Evolutionary conservation across 2,888 invertebrate species (phyloP).

Genomic region (Scaptodrosophila latifasciaeformis): DNA sequence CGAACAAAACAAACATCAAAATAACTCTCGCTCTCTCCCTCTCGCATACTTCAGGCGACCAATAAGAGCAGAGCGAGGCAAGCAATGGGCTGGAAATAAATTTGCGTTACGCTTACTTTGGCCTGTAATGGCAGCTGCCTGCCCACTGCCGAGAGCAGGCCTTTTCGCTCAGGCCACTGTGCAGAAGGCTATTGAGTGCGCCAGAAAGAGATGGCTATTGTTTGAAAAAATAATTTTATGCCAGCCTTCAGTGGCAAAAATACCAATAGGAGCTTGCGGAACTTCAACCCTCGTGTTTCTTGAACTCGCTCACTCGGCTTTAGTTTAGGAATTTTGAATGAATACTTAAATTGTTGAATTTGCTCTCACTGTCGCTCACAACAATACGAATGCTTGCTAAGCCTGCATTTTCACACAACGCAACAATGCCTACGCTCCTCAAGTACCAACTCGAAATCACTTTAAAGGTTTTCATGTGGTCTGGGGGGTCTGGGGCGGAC

Average conservation of each 20-base stretch:
- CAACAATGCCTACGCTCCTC: conserved; percentile 35
- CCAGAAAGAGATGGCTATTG: conserved; percentile 24
- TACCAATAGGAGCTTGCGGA: conserved; percentile 44
- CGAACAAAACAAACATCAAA: conserved; percentile 62
- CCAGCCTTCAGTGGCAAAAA: conserved; percentile 4
- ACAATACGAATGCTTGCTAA: conserved; percentile 57
- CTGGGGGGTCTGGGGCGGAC: too few relatives aligned
- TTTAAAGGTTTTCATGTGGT: too few relatives aligned
- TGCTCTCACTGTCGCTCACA: conserved; percentile 43
- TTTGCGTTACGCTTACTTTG: conserved; percentile 22
- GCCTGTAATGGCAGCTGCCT: conserved; percentile 28
- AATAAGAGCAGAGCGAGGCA: conserved; percentile 33
- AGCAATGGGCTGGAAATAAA: conserved; percentile 34
- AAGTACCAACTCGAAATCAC: too few relatives aligned
- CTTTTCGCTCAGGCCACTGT: conserved; percentile 27
- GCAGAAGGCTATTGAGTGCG: background rate
- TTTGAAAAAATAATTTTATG: background rate
- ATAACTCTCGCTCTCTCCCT: too few relatives aligned
- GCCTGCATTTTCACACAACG: conserved; percentile 63
- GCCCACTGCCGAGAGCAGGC: conserved; percentile 18
- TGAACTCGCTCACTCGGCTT: conserved; percentile 36
- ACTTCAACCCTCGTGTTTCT: conserved; percentile 5
- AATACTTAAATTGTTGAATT: conserved; percentile 52
- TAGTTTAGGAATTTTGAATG: conserved; percentile 43
- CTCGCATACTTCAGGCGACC: conserved; percentile 47